A percentile compares a stretch with the other conserved stretches of the same genome.
Conservation (phyloP, 2,888 invertebrate species). For the Nomada fucata region DNA sequence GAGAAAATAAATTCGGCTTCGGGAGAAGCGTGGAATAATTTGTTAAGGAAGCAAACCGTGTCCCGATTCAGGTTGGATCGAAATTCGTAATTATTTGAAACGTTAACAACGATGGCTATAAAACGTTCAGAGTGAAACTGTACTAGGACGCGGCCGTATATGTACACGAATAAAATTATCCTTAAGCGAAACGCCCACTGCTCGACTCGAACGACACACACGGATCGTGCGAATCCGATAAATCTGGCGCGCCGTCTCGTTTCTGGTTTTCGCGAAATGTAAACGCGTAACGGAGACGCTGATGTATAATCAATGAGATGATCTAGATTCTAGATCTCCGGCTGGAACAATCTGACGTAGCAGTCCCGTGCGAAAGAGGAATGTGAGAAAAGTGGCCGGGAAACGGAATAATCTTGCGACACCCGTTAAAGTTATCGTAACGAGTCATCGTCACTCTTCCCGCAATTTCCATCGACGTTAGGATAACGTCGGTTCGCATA, state of each 20-base stretch:
- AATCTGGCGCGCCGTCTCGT: neutral
- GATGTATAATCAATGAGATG: conserved; percentile 53
- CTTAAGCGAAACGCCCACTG: too few species aligned
- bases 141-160: too few species aligned
- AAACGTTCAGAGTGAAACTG: too few species aligned
- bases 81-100: too few species aligned
- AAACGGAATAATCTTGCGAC: conserved; percentile 49
- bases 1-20: neutral
- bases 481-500: conserved; percentile 33
- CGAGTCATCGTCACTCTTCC: conserved; percentile 46
- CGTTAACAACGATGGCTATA: too few species aligned
- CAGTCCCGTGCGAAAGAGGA: conserved; percentile 49
- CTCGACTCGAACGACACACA: too few species aligned
- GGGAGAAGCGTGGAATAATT: neutral
- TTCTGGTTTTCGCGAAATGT: conserved; percentile 16
- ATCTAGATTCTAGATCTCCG: conserved; percentile 41
- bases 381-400: conserved; percentile 50
- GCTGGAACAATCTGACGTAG: conserved; percentile 36
- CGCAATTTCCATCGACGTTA: conserved; percentile 53
- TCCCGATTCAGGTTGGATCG: too few species aligned
- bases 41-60: too few species aligned
- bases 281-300: conserved; percentile 35
- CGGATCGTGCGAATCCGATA: neutral
- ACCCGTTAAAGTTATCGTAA: conserved; percentile 39
- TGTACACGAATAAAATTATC: too few species aligned